Evolutionary conservation across 2,797 vertebrate species (phyloP).

Genomic region (Hozukius guyotensis): DNA sequence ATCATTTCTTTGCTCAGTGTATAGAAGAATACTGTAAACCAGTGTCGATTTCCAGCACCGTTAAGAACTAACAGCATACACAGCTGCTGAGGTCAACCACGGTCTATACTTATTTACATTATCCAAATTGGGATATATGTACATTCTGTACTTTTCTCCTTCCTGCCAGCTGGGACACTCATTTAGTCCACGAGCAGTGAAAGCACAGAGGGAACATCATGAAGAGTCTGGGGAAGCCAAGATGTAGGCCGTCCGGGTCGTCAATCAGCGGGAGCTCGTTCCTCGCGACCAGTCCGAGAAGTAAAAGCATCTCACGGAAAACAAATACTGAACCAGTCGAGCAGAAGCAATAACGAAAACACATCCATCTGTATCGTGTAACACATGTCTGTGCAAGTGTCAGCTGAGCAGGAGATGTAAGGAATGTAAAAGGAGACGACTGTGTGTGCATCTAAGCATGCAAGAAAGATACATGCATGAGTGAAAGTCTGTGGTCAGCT

Average conservation of each 20-base stretch:
- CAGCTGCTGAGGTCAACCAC: constrained; percentile 49
- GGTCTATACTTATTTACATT: constrained; percentile 34
- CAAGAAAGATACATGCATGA: background rate
- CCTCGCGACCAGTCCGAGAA: background rate
- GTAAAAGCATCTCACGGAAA: constrained; percentile 14
- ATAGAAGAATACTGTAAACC: background rate
- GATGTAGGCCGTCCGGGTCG: background rate
- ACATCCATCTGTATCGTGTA: background rate
- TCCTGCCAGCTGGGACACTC: constrained; percentile 61
- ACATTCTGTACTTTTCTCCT: constrained; percentile 68
- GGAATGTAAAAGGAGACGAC: constrained; percentile 22
- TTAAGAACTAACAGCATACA: constrained; percentile 8
- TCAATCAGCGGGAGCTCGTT: constrained; percentile 2
- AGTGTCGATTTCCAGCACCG: background rate
- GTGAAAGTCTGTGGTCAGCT: constrained; percentile 23
- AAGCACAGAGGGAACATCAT: constrained; percentile 1
- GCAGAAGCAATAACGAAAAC: constrained; percentile 7
- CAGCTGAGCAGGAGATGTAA: background rate
- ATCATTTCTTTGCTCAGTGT: background rate
- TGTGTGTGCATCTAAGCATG: background rate
- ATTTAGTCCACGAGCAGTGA: constrained; percentile 4
- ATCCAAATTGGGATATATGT: constrained; percentile 39
- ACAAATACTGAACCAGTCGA: background rate
- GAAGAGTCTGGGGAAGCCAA: background rate
- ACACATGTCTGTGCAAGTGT: constrained; percentile 29